These are phyloP conservation scores for Pheosia tremula DNA, from an alignment of 2,888 invertebrate genomes.

Conservation along the genomic window DNA sequence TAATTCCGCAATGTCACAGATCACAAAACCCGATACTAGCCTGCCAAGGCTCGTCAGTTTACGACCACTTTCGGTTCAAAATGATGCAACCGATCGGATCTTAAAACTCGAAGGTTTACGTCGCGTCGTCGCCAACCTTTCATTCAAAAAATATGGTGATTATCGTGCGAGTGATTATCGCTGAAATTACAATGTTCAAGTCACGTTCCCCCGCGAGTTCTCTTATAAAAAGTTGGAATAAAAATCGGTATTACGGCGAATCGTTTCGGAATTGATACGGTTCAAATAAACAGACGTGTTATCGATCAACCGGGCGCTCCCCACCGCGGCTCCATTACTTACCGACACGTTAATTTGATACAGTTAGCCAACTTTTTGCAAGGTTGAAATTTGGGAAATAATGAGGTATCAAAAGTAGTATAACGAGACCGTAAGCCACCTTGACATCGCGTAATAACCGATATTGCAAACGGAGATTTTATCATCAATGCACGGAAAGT, in stretches of 20 bases:
- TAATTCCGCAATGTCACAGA: conserved; percentile 74
- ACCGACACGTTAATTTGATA: conserved; percentile 36
- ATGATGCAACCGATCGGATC: conserved; percentile 66
- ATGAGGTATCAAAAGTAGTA: conserved; percentile 29
- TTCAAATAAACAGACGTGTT: conserved; percentile 56
- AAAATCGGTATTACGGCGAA: conserved; percentile 52
- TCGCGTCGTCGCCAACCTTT: conserved; percentile 44
- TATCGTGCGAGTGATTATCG: conserved; percentile 54
- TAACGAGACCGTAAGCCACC: conserved; percentile 11
- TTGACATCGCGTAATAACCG: conserved; percentile 16
- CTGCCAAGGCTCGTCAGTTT: conserved; percentile 76
- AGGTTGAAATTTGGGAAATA: conserved; percentile 34
- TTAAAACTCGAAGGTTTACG: conserved; percentile 52
- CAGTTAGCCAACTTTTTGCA: conserved; percentile 31
- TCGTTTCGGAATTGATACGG: conserved; percentile 53
- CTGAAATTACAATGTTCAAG: conserved; percentile 63
- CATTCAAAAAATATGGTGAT: conserved; percentile 66
- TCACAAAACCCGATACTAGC: conserved; percentile 61
- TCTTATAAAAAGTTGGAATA: conserved; percentile 52
- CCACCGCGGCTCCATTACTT: conserved; percentile 25
- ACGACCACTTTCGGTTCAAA: conserved; percentile 77
- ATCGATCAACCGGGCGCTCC: conserved; percentile 44
- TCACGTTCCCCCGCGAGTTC: conserved; percentile 55
- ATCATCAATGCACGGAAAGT: background rate
- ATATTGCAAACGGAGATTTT: conserved; percentile 7